Conservation (phyloP, 2,888 invertebrate genomes). For the Polietes domitor region DNA sequence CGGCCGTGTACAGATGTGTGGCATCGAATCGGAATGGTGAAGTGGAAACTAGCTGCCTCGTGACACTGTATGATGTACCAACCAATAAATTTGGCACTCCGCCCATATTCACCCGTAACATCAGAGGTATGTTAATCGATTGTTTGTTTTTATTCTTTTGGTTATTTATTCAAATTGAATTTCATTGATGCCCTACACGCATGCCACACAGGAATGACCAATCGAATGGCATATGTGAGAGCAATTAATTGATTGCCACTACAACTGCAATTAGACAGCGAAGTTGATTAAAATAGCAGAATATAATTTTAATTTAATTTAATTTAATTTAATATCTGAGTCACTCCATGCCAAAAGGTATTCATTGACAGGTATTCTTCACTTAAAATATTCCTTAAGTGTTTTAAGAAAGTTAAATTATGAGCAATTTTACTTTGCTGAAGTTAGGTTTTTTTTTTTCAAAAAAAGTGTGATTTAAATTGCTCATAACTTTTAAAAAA, state of each 20-base stretch:
- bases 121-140: constrained; percentile 78
- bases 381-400: too few relatives aligned
- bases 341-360: too few relatives aligned
- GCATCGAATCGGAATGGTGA: constrained; percentile 85
- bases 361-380: too few relatives aligned
- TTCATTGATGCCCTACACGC: constrained; percentile 55
- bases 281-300: background rate
- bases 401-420: too few relatives aligned
- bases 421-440: too few relatives aligned
- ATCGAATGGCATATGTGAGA: background rate
- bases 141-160: constrained; percentile 57
- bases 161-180: constrained; percentile 34
- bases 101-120: constrained; percentile 80
- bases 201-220: background rate
- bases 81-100: constrained; percentile 78
- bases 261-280: background rate
- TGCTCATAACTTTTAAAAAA: too few relatives aligned
- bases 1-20: constrained; percentile 90
- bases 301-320: background rate
- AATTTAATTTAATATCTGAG: too few relatives aligned
- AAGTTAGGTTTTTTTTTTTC: too few relatives aligned
- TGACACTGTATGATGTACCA: constrained; percentile 80
- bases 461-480: too few relatives aligned
- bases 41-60: constrained; percentile 79
- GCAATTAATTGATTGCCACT: background rate